Evolutionary conservation across 2,797 vertebrate genomes (phyloP).

Genomic region (Myiothlypis coronata): DNA sequence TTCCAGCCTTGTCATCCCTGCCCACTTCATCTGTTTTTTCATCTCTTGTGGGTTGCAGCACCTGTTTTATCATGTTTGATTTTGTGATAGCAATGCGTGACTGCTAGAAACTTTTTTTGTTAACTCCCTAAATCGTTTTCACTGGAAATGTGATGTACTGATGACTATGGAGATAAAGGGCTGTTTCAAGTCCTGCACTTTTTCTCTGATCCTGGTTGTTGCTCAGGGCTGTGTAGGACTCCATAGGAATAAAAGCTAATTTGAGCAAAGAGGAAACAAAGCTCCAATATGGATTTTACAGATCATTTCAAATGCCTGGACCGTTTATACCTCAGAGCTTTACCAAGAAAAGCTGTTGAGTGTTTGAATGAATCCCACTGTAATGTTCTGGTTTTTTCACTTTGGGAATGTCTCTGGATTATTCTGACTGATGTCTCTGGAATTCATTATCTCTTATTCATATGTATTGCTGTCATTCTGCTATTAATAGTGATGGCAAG

Average conservation of each 20-base stretch:
- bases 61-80: conserved; percentile 13
- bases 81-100: neutral
- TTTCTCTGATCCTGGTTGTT: conserved; percentile 16
- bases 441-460: neutral
- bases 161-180: conserved; percentile 4
- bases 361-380: neutral
- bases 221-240: neutral
- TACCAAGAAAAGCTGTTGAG: neutral
- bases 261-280: conserved; percentile 35
- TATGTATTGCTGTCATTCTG: neutral
- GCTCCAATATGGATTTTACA: neutral
- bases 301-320: neutral
- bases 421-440: conserved; percentile 9
- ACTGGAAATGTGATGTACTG: neutral
- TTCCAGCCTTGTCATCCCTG: conserved; percentile 14
- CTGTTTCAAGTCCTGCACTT: conserved; percentile 10
- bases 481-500: neutral
- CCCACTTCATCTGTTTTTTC: conserved; percentile 28
- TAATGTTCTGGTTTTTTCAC: neutral
- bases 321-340: neutral
- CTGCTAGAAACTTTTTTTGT: neutral
- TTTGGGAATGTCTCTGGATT: neutral
- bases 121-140: neutral
- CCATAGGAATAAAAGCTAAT: conserved; percentile 14
- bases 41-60: neutral